Conservation (phyloP, 2,797 vertebrate genomes). For the Crenuchus spilurus region DNA sequence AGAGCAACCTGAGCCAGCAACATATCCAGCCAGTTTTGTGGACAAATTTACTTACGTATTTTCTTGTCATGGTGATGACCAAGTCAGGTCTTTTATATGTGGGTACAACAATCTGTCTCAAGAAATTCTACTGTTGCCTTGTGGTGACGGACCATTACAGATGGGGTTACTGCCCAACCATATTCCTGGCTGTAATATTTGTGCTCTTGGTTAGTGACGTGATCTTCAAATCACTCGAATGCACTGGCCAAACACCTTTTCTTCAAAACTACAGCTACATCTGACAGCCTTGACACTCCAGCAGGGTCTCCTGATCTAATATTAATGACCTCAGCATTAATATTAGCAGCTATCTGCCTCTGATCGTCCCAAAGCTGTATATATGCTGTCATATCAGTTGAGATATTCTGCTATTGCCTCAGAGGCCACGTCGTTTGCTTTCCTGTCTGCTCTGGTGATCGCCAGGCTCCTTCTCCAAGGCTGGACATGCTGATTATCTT, state of each 20-base stretch:
- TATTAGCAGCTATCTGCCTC: neutral
- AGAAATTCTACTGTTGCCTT: neutral
- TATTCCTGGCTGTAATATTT: neutral
- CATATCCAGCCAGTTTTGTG: neutral
- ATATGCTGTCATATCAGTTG: neutral
- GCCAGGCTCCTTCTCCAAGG: conserved; percentile 21
- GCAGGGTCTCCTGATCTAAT: neutral
- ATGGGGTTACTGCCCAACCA: neutral
- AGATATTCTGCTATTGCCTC: conserved; percentile 9
- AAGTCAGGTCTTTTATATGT: neutral
- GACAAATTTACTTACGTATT: neutral
- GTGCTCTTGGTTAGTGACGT: conserved; percentile 11
- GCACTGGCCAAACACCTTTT: neutral
- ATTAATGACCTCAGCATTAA: neutral
- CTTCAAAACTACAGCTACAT: conserved; percentile 5
- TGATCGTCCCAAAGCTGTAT: conserved; percentile 3
- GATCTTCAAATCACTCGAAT: neutral
- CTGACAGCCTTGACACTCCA: neutral
- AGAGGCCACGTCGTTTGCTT: neutral
- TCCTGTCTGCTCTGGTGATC: neutral
- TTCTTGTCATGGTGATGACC: too few species aligned
- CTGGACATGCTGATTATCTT: neutral
- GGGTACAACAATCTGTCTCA: neutral
- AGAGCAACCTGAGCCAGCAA: neutral
- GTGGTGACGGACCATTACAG: neutral